Base-by-base conservation (phyloP, 1,140 invertebrate species). In the Pogonognathellus flavescens region DNA sequence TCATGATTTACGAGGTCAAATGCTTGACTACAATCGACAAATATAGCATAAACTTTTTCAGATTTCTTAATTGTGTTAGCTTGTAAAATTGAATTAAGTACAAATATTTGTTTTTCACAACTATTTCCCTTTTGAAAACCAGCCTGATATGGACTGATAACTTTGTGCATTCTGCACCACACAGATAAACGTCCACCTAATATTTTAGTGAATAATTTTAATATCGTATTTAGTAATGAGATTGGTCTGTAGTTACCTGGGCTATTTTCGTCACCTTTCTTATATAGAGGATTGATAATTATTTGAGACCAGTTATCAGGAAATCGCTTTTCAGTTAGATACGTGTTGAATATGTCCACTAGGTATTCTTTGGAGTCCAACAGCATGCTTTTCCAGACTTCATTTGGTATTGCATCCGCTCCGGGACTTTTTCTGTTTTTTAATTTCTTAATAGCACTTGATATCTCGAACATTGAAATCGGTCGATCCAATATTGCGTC, bases 21-120 rank as follows among this genome's bases (percentile, higher is more conserved):
- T 9, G 86, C 85, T 13, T 84, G 83, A 7, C 22, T 80, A 1
- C 80, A 49, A 53, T 88, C 87, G 1, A 88, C 53, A 85, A 87
- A 88, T 25, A 86, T 16, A 11, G 62, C 81, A 60, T 41, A 88
- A 25, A 87, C 18, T 59, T 88, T 86, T 82, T 62, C 62, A 31
- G 50, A 81, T 82, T 49, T 72, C 7, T 41, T 16, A 5, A 10
- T 14, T 5, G 20, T 22, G 1, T 52, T 82, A 53, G 25, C 14
- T 41, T 84, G 80, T 13, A 81, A 4, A 7, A 81, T 14, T 1
- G 80, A 22, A 25, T 81, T 53, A 3, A 81, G 8, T 22, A 59
- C 22, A 41, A 55, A 81, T 16, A 81, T 41, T 25, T 81, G 80
- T 8, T 81, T n/a, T 25, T 81, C 80, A 81, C 80, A 81, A 4